Conservation (phyloP, 2,888 invertebrate genomes). For the Syrista parreyssii region DNA sequence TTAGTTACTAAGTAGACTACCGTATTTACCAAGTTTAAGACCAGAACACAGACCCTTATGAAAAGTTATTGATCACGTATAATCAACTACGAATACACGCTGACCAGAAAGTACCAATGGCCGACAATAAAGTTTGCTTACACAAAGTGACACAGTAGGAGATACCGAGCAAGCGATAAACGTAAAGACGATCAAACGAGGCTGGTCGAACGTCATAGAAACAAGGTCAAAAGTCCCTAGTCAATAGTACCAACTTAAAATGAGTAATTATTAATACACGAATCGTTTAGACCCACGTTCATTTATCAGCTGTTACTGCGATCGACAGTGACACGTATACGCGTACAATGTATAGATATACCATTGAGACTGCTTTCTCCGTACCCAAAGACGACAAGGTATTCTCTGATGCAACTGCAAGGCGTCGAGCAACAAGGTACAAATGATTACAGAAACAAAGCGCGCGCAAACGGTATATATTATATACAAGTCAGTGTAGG, state of each 20-base stretch:
- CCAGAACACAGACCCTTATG: background rate
- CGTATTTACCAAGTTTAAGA: background rate
- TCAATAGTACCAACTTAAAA: background rate
- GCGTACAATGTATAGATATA: background rate
- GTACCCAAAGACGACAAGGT: background rate
- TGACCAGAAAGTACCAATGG: background rate
- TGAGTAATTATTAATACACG: background rate
- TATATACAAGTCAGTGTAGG: constrained; percentile 14
- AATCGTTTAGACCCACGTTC: background rate
- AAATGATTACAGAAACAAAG: constrained; percentile 30
- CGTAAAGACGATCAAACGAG: background rate
- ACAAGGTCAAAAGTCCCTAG: background rate
- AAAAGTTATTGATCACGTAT: background rate
- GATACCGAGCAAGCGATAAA: background rate
- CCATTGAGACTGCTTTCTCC: background rate
- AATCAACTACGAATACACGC: background rate
- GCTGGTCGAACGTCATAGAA: background rate
- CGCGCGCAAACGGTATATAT: constrained; percentile 18
- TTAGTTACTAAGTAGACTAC: background rate
- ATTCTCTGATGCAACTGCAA: background rate
- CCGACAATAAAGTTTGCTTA: background rate
- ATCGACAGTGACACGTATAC: background rate
- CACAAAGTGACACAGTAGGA: background rate
- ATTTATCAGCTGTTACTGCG: background rate
- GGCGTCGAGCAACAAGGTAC: constrained; percentile 22